These are phyloP conservation scores for Pygoscelis antarcticus DNA, from an alignment of 2,113 vertebrate species.

Conservation along the genomic window DNA sequence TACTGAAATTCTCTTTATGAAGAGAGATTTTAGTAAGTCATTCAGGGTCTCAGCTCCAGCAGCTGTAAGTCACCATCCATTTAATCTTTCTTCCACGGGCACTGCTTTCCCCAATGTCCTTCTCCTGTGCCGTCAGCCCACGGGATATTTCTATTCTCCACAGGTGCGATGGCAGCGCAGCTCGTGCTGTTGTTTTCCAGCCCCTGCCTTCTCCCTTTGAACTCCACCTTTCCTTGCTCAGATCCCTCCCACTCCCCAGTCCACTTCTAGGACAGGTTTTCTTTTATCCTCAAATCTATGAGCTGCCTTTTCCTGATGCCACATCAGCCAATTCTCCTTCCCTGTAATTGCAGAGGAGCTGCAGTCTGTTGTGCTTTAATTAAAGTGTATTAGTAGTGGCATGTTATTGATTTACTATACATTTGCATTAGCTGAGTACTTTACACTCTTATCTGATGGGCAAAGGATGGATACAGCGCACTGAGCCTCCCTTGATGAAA, in stretches of 20 bases:
- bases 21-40: neutral
- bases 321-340: neutral
- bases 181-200: neutral
- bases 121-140: neutral
- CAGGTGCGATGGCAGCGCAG: fast-evolving
- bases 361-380: slow-evolving; percentile 47
- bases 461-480: neutral
- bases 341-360: slow-evolving; percentile 1
- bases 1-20: neutral
- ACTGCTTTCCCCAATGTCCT: neutral
- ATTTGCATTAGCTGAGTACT: slow-evolving; percentile 47
- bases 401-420: slow-evolving; percentile 49
- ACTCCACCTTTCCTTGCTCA: neutral
- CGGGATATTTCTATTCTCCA: neutral
- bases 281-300: neutral
- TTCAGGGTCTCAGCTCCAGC: neutral
- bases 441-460: slow-evolving; percentile 53
- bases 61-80: neutral
- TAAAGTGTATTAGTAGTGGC: slow-evolving; percentile 36
- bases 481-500: neutral
- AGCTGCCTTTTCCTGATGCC: neutral
- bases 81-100: neutral
- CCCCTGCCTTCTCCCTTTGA: neutral
- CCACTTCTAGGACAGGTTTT: neutral
- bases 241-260: neutral